phyloP scores from a whole-genome alignment of 2,113 vertebrate species.

The Alexandromys fortis region DNA sequence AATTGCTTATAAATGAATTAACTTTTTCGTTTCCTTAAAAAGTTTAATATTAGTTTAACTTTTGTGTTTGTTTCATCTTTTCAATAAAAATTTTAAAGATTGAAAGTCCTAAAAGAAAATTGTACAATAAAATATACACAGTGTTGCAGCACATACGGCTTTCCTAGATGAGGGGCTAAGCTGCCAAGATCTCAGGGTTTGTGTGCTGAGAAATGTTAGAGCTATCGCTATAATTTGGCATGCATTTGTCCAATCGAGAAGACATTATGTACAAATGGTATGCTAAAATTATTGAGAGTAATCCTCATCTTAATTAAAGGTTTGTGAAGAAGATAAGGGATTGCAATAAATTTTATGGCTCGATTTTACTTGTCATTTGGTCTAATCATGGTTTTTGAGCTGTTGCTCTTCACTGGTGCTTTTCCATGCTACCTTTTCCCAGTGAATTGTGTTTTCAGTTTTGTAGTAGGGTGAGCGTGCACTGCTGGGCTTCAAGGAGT shows the following conservation, averaged over 20 bases:
- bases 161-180: constrained; percentile 2
- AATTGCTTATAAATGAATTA: constrained; percentile 36
- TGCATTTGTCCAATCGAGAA: background rate
- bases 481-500: background rate
- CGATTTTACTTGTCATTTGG: background rate
- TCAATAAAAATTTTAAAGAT: constrained; percentile 17
- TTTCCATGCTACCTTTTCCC: background rate
- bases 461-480: background rate
- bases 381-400: background rate
- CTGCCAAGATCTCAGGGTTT: background rate
- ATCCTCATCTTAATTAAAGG: constrained; percentile 3
- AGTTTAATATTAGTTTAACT: background rate
- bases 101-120: background rate
- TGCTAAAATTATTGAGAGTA: constrained; percentile 6
- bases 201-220: background rate
- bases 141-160: background rate
- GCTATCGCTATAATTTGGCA: background rate
- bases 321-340: constrained; percentile 14
- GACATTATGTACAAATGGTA: background rate
- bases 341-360: background rate
- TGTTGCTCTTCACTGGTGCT: background rate
- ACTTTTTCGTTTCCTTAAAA: constrained; percentile 14
- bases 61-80: constrained; percentile 30
- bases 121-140: background rate
- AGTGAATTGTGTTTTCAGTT: background rate